Evolutionary conservation across 1,140 invertebrate species (phyloP).

Genomic region (Diorhabda carinulata): DNA sequence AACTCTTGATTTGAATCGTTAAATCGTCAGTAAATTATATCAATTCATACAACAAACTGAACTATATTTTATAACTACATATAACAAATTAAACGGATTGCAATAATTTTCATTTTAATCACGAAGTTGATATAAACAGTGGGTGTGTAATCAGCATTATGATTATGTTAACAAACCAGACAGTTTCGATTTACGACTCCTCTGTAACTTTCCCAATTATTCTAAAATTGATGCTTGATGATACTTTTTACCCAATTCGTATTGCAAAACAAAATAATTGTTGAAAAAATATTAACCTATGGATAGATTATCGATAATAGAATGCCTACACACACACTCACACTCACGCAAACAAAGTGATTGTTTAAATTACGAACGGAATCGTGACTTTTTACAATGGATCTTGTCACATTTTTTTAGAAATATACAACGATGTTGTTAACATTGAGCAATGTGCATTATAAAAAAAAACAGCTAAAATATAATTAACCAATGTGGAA

Average conservation of each 20-base stretch:
- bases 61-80: no score
- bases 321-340: background rate
- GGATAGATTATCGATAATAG: background rate
- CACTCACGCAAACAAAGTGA: background rate
- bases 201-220: no score
- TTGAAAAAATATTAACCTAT: background rate
- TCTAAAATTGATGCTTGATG: no score
- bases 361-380: background rate
- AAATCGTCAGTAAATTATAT: no score
- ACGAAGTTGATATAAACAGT: no score
- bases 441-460: background rate
- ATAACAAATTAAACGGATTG: no score
- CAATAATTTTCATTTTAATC: no score
- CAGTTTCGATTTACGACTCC: no score
- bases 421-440: background rate
- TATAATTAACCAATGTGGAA: conserved; percentile 5
- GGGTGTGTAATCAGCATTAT: no score
- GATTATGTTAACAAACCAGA: no score
- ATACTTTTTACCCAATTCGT: background rate
- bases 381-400: background rate
- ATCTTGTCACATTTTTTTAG: background rate
- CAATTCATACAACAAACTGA: no score
- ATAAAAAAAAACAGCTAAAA: background rate
- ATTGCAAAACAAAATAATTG: background rate
- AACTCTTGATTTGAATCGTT: no score